These are phyloP conservation scores for Oreotragus oreotragus DNA, from an alignment of 2,113 vertebrate genomes.

Conservation along the genomic window DNA sequence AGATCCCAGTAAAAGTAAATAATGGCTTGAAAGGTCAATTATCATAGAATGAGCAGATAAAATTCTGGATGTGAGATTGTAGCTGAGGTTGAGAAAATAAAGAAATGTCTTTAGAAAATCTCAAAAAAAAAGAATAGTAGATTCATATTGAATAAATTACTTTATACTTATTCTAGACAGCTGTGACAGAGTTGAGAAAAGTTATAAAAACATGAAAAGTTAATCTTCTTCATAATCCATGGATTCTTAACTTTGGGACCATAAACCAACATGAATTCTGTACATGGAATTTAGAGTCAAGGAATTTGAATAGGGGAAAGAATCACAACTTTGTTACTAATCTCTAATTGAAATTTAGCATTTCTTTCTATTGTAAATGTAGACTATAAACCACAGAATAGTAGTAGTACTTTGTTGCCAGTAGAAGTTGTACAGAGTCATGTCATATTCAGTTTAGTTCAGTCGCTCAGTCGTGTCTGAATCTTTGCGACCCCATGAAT, in stretches of 20 bases:
- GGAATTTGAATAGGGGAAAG: background rate
- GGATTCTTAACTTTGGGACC: background rate
- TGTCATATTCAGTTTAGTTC: background rate
- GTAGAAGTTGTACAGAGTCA: background rate
- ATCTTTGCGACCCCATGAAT: too few species aligned
- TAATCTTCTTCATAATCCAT: background rate
- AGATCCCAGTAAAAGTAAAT: conserved; percentile 51
- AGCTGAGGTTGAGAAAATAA: conserved; percentile 53
- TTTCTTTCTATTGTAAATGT: background rate
- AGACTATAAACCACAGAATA: background rate
- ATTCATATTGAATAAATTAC: conserved; percentile 50
- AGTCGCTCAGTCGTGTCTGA: fast-evolving
- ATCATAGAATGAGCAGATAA: conserved; percentile 40
- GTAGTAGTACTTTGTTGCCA: background rate
- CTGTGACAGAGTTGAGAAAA: background rate
- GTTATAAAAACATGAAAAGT: background rate
- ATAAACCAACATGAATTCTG: background rate
- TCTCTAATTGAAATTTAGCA: background rate
- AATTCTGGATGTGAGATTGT: background rate
- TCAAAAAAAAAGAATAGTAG: background rate
- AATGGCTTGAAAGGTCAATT: conserved; percentile 46
- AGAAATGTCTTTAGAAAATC: conserved; percentile 42
- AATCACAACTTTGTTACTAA: background rate
- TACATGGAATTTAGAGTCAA: background rate
- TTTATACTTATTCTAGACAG: background rate